Percentiles rank a stretch among this genome's conserved stretches.
These are phyloP conservation scores for Myiopsitta monachus DNA, from an alignment of 2,113 vertebrate genomes.

Conservation along the genomic window DNA sequence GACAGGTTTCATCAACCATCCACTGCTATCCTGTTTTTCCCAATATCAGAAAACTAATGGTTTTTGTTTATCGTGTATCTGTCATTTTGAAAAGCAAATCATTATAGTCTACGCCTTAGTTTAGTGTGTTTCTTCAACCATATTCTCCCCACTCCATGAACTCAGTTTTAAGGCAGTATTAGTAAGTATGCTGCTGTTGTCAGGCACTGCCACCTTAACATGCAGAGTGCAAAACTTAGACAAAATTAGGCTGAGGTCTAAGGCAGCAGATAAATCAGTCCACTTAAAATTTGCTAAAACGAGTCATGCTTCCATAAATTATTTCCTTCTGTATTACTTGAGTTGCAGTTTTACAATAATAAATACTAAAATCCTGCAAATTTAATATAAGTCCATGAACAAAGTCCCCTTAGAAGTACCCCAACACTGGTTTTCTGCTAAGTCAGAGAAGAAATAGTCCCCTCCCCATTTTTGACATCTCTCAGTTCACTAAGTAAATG, in stretches of 20 bases:
- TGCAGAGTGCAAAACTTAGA: neutral
- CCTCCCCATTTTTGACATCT: neutral
- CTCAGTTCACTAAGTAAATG: neutral
- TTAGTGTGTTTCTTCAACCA: neutral
- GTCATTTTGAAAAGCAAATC: neutral
- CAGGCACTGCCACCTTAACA: neutral
- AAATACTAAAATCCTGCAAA: neutral
- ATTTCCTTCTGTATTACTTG: neutral
- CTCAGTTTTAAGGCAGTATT: neutral
- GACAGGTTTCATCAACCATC: neutral
- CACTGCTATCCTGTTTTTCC: neutral
- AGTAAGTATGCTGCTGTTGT: neutral
- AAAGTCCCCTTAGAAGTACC: neutral
- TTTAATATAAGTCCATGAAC: neutral
- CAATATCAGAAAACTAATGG: too few relatives aligned
- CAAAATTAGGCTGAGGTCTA: neutral
- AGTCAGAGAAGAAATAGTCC: neutral
- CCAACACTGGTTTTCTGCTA: neutral
- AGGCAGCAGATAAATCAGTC: neutral
- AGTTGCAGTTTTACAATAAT: neutral
- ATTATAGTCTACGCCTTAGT: neutral
- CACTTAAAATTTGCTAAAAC: neutral
- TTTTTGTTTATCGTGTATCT: neutral
- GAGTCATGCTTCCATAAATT: neutral
- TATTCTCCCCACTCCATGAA: neutral